phyloP scores from a whole-genome alignment of 2,888 invertebrate genomes.

The Trissoscelio sp. region DNA sequence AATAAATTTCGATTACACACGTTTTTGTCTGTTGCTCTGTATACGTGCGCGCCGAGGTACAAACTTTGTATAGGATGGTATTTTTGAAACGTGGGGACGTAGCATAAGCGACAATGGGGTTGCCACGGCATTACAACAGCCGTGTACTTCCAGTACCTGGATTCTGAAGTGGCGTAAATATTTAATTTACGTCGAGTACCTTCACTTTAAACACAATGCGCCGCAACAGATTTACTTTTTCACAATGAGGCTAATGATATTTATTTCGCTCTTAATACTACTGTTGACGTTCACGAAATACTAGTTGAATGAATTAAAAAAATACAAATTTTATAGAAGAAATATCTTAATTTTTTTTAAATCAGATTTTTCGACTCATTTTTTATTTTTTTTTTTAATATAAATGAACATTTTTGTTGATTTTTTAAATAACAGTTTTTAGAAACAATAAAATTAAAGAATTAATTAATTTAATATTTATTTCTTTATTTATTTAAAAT shows the following conservation, averaged over 20 bases:
- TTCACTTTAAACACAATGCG: constrained; percentile 63
- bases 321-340: no score
- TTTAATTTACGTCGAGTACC: constrained; percentile 75
- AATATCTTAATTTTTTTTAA: no score
- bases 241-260: constrained; percentile 64
- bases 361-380: no score
- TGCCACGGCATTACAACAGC: constrained; percentile 51
- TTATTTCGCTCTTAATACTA: constrained; percentile 60
- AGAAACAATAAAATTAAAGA: no score
- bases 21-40: constrained; percentile 70
- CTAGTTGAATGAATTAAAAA: no score
- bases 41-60: constrained; percentile 40
- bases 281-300: no score
- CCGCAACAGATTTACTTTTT: constrained; percentile 52
- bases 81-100: constrained; percentile 66
- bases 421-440: no score
- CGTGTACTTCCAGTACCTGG: constrained; percentile 70
- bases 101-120: constrained; percentile 48
- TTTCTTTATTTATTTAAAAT: no score
- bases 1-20: constrained; percentile 80
- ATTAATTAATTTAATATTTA: no score
- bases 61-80: constrained; percentile 65
- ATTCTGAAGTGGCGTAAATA: constrained; percentile 77
- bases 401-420: no score
- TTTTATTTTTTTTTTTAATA: no score